Base-by-base conservation (phyloP, 2,797 vertebrate species). In the Momotus momota region DNA sequence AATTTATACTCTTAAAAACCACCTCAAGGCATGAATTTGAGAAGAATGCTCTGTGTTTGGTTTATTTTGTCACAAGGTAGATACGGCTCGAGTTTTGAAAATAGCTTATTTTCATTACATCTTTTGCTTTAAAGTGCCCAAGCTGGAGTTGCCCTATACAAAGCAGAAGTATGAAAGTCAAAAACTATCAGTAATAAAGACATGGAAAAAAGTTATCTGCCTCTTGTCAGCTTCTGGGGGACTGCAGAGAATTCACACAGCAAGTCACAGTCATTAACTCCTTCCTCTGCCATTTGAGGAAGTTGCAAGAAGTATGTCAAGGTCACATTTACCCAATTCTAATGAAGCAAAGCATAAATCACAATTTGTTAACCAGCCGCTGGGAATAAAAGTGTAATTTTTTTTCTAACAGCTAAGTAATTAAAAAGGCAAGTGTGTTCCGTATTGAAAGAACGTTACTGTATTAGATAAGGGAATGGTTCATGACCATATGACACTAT, bases 381-480 rank as follows among this genome's bases (percentile, higher is more conserved):
- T 49, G 92, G 91, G 95, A 97, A 95, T 94, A 69, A 92, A 93
- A 94, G 15, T 61, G 54, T 55, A 82, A 78, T 67, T 78, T 90
- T 70, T 67, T 95, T 88, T 73, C 73, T 65, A 94, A 94, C 88
- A 95, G 81, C 83, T 75, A 95, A 96, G 93, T 97, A 97, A 97
- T 98, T 98, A 97, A 97, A 98, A 96, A 97, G 70, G 75, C 92
- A 97, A 97, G 95, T 92, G 83, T 96, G 82, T 81, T 97, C 93
- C 92, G 84, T 96, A 93, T 96, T 95, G 88, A 83, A 89, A 94
- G 72, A 96, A 77, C 93, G 74, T 78, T 95, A 77, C 73, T 96
- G 54, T 94, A 97, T 96, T 97, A 97, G 92, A 95, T 93, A 96
- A 97, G 94, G 91, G 93, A 97, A 91, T 77, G 81, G 94, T 91